Evolutionary conservation across 2,113 vertebrate species (phyloP).

Genomic region (Notiomystis cincta): DNA sequence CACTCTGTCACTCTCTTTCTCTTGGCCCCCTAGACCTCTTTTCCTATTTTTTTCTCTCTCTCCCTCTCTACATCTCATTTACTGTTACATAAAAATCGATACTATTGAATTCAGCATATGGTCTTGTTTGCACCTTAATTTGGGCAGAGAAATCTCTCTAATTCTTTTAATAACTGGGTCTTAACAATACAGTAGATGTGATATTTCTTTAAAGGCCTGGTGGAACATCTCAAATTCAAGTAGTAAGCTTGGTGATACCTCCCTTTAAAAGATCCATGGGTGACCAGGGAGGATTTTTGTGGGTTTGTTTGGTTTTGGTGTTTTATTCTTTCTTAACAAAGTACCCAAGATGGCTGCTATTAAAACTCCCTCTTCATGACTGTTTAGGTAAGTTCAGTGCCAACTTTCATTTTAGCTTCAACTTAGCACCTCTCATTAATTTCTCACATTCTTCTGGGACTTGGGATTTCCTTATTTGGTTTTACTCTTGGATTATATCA

Average conservation of each 20-base stretch:
- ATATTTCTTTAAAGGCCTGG: neutral
- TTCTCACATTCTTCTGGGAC: constrained; percentile 6
- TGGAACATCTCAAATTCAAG: neutral
- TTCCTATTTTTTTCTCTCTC: neutral
- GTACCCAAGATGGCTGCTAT: neutral
- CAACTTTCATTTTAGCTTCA: constrained; percentile 25
- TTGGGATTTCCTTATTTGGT: constrained; percentile 53
- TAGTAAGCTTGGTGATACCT: neutral
- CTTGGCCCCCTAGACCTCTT: accelerated
- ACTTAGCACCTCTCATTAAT: constrained; percentile 30
- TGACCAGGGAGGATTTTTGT: neutral
- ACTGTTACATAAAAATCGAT: neutral
- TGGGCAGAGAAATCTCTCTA: neutral
- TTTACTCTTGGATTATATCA: constrained; percentile 39
- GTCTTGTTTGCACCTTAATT: neutral
- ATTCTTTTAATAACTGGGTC: neutral
- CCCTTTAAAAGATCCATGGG: neutral
- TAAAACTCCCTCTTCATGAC: neutral
- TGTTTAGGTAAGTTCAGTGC: neutral
- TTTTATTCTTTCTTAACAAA: neutral
- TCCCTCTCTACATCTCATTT: neutral
- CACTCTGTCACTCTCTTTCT: neutral
- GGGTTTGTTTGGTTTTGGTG: neutral
- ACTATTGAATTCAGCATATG: neutral
- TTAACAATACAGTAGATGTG: neutral